phyloP scores from a whole-genome alignment of 2,888 invertebrate genomes.

The Troides aeacus region DNA sequence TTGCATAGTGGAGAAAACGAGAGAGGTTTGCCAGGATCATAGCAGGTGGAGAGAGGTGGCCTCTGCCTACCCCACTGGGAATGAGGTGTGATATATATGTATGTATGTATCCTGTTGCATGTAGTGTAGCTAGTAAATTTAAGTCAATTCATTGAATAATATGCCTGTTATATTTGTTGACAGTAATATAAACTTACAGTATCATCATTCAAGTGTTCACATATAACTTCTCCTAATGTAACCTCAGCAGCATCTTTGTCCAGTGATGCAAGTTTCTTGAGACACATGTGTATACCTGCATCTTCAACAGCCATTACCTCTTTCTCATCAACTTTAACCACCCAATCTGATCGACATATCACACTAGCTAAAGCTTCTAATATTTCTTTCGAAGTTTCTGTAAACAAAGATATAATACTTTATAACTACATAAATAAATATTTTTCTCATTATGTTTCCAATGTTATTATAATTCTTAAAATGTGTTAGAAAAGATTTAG shows the following conservation, averaged over 20 bases:
- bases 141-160: no score
- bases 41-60: no score
- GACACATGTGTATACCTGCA: conserved; percentile 86
- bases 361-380: conserved; percentile 55
- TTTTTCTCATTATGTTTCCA: background rate
- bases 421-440: background rate
- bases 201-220: conserved; percentile 73
- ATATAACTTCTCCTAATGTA: conserved; percentile 81
- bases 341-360: conserved; percentile 76
- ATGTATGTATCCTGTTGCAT: no score
- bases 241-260: conserved; percentile 76
- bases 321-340: conserved; percentile 68
- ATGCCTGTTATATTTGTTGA: background rate
- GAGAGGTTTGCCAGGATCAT: no score
- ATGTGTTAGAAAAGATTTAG: no score
- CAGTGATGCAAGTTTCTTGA: conserved; percentile 86
- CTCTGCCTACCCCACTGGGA: no score
- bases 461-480: background rate
- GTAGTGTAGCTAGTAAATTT: no score
- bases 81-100: no score
- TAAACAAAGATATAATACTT: conserved; percentile 19
- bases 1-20: no score
- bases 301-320: conserved; percentile 83
- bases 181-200: conserved; percentile 67
- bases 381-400: conserved; percentile 64